A percentile compares a stretch with the other conserved stretches of the same genome.
phyloP scores from a whole-genome alignment of 2,888 invertebrate species.

The Ormyrus thymus region DNA sequence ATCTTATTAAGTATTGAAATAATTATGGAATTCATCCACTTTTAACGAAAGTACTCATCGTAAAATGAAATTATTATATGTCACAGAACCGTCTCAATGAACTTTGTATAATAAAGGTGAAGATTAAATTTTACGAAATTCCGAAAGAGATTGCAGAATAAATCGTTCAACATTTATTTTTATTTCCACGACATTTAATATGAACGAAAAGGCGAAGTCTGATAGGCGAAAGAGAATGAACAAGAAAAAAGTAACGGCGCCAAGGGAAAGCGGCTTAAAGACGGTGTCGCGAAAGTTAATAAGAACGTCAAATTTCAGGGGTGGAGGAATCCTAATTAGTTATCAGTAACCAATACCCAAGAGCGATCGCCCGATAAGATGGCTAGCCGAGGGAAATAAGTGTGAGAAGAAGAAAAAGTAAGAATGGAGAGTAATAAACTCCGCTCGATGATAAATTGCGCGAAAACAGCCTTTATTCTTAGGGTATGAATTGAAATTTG shows the following conservation, averaged over 20 bases:
- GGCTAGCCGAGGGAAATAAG: conserved; percentile 2
- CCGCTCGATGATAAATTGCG: conserved; percentile 22
- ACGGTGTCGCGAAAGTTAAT: conserved; percentile 57
- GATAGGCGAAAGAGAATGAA: not conserved
- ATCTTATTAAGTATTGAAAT: too few relatives aligned
- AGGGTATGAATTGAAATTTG: not conserved
- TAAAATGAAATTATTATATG: too few relatives aligned
- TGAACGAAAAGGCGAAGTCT: not conserved
- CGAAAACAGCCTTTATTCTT: not conserved
- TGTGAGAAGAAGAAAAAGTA: conserved; percentile 20
- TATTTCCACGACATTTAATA: conserved; percentile 23
- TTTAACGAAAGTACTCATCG: too few relatives aligned
- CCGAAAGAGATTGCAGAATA: not conserved
- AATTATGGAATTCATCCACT: too few relatives aligned
- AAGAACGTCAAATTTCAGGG: conserved; percentile 63
- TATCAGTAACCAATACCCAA: conserved; percentile 59
- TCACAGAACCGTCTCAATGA: too few relatives aligned
- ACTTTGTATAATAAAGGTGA: too few relatives aligned
- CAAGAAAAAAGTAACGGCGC: conserved; percentile 10
- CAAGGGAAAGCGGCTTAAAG: conserved; percentile 31
- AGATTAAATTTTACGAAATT: too few relatives aligned
- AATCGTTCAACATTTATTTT: conserved; percentile 36
- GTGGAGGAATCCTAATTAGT: conserved; percentile 61
- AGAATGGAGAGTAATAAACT: conserved; percentile 45
- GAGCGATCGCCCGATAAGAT: conserved; percentile 45